Percentiles rank a stretch among this genome's conserved stretches.
phyloP scores from a whole-genome alignment of 2,888 invertebrate genomes.

The Tinea semifulvella region DNA sequence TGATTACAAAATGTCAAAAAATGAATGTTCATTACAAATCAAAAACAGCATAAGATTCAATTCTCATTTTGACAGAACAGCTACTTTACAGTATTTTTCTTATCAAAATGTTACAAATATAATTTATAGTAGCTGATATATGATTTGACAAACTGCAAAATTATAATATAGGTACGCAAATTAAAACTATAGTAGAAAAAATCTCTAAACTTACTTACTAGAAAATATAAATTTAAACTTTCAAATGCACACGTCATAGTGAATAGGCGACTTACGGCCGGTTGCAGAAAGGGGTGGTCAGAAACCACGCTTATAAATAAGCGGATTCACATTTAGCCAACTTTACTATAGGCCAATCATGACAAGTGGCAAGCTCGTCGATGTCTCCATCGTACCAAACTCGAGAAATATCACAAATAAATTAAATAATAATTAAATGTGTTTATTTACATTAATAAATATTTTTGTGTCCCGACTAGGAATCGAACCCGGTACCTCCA shows the following conservation, averaged over 20 bases:
- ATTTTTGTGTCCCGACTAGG: no score
- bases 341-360: no score
- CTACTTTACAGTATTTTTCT: constrained; percentile 19
- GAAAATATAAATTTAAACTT: background rate
- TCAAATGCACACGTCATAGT: constrained; percentile 9
- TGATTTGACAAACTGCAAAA: background rate
- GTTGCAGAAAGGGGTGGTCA: no score
- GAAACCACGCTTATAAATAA: no score
- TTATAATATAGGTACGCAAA: background rate
- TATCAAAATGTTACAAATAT: background rate
- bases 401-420: no score
- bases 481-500: no score
- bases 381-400: no score
- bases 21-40: constrained; percentile 1
- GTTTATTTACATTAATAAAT: no score
- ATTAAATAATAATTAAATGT: no score
- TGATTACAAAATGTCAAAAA: constrained; percentile 5
- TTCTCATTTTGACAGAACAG: constrained; percentile 37
- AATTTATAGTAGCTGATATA: background rate
- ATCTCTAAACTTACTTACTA: constrained; percentile 7
- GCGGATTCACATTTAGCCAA: no score
- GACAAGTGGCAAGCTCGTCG: no score
- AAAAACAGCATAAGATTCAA: constrained; percentile 42
- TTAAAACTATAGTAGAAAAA: background rate
- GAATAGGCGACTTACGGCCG: constrained; percentile 5